These are phyloP conservation scores for Aphaenogaster floridana DNA, from an alignment of 1,140 invertebrate species.

Conservation along the genomic window DNA sequence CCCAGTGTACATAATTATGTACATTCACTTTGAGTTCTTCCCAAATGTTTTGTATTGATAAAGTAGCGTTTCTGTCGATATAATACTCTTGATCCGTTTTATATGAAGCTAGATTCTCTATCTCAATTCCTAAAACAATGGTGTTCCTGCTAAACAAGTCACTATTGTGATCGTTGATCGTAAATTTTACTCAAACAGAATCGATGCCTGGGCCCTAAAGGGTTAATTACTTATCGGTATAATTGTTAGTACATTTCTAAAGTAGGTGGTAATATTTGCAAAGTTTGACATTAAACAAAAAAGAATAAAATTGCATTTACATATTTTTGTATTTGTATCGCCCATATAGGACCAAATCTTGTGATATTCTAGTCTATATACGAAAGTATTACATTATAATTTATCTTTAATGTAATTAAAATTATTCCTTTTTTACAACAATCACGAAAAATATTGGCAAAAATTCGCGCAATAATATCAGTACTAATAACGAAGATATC, in stretches of 20 bases:
- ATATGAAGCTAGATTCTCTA: too few species aligned
- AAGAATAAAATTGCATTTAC: background rate
- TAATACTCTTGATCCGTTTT: too few species aligned
- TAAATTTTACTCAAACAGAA: too few species aligned
- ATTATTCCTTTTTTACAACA: background rate
- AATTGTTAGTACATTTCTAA: background rate
- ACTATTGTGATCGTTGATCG: too few species aligned
- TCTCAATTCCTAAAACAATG: too few species aligned
- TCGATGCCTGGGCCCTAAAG: too few species aligned
- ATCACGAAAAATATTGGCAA: background rate
- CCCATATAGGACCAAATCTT: background rate
- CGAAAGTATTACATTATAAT: background rate
- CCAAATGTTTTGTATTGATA: too few species aligned
- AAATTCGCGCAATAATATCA: background rate
- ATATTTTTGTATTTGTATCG: background rate
- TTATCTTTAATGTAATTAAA: slow-evolving; percentile 7
- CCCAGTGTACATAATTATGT: too few species aligned
- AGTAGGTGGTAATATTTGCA: too few species aligned
- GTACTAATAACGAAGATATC: background rate
- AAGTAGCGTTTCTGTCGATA: too few species aligned
- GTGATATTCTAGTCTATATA: background rate
- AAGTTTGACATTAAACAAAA: background rate
- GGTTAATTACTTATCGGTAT: background rate
- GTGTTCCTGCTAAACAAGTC: too few species aligned
- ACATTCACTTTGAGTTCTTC: too few species aligned